Percentiles rank a stretch among this genome's conserved stretches.
phyloP scores from a whole-genome alignment of 2,113 vertebrate species.

The Haemorhous mexicanus region DNA sequence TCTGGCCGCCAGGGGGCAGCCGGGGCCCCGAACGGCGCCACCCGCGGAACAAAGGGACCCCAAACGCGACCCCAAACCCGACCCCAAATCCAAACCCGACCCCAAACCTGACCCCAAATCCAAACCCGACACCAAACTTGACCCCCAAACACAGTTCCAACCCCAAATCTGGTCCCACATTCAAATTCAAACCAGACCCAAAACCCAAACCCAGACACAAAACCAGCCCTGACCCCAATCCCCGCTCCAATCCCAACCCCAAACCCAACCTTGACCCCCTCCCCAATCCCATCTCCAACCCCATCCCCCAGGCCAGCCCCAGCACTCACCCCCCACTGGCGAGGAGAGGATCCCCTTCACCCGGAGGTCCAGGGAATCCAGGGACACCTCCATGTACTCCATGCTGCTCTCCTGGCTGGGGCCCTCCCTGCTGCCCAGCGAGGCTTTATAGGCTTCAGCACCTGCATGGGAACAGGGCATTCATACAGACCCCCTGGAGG shows the following conservation, averaged over 20 bases:
- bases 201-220: not conserved
- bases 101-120: not conserved
- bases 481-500: not conserved
- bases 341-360: conserved; percentile 85
- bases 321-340: conserved; percentile 75
- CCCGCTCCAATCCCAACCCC: no score
- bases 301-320: not conserved
- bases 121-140: accelerated
- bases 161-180: no score
- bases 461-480: conserved; percentile 27
- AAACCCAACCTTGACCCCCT: not conserved
- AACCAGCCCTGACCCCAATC: no score
- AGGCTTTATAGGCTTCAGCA: conserved; percentile 62
- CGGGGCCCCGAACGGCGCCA: not conserved
- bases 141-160: not conserved
- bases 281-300: accelerated
- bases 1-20: conserved; percentile 66
- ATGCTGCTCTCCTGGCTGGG: conserved; percentile 60
- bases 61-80: not conserved
- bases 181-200: no score
- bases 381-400: conserved; percentile 90
- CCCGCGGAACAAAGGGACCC: conserved; percentile 19
- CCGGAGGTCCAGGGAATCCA: conserved; percentile 89
- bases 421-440: conserved; percentile 69
- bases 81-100: not conserved